These are phyloP conservation scores for Alouatta palliata DNA, from an alignment of 2,113 vertebrate genomes.

Conservation along the genomic window DNA sequence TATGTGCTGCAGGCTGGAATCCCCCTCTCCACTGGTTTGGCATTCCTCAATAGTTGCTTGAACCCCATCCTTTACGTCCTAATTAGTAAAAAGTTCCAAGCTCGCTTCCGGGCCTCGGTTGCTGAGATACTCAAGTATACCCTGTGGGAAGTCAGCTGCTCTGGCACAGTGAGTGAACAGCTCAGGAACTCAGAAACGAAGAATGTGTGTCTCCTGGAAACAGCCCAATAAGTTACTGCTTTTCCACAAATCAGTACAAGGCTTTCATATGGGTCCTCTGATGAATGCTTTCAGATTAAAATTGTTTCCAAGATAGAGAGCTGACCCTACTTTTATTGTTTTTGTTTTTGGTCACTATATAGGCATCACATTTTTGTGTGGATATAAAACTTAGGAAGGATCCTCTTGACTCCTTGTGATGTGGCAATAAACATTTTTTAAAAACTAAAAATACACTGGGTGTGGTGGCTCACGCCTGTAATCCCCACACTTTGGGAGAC, in stretches of 20 bases:
- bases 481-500: too few relatives aligned
- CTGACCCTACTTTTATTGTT: neutral
- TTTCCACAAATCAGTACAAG: neutral
- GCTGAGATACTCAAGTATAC: conserved; percentile 92
- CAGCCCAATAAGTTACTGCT: conserved; percentile 74
- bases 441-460: neutral
- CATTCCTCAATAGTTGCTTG: conserved; percentile 96
- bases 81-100: conserved; percentile 90
- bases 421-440: too few relatives aligned
- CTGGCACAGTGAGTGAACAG: conserved; percentile 89
- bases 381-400: conserved; percentile 3
- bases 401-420: neutral
- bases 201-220: conserved; percentile 69
- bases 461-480: too few relatives aligned
- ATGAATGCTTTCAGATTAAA: neutral
- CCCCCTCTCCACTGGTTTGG: conserved; percentile 92
- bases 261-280: neutral
- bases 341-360: neutral
- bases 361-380: neutral
- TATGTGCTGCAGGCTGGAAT: conserved; percentile 87
- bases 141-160: conserved; percentile 91
- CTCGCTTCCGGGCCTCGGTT: conserved; percentile 86
- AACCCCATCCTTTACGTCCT: conserved; percentile 96
- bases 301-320: neutral
- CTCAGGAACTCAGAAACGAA: conserved; percentile 80